phyloP scores from a whole-genome alignment of 2,113 vertebrate genomes.

The Vombatus ursinus region DNA sequence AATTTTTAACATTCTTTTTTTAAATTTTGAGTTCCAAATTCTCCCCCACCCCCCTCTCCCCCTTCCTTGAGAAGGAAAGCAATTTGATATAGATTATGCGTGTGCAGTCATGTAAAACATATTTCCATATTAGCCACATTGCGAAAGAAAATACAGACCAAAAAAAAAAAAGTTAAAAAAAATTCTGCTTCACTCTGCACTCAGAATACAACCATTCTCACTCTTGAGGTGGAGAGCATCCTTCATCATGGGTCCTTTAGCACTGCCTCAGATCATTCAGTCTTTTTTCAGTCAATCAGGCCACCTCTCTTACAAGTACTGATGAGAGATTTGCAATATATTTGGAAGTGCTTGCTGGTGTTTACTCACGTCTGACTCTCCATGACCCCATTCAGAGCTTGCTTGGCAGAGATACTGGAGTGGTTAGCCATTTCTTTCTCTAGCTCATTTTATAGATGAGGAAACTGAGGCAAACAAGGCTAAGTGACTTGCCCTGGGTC shows the following conservation, averaged over 20 bases:
- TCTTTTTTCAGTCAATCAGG: no score
- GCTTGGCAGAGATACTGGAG: not conserved
- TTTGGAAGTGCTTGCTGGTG: not conserved
- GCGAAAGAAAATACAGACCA: not conserved
- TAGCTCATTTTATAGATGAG: not conserved
- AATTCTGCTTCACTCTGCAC: not conserved
- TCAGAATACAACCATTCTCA: not conserved
- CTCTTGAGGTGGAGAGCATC: not conserved
- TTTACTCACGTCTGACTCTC: not conserved
- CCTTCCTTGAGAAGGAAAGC: not conserved
- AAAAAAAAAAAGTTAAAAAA: not conserved
- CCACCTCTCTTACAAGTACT: not conserved
- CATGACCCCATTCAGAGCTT: no score
- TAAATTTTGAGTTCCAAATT: no score
- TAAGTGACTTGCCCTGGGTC: not conserved
- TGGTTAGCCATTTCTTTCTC: not conserved
- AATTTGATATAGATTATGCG: not conserved
- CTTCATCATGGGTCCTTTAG: not conserved
- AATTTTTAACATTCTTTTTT: not conserved
- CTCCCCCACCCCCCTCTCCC: not conserved
- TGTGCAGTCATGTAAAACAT: not conserved
- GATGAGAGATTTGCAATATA: not conserved
- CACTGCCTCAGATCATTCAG: not conserved
- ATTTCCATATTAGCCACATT: not conserved
- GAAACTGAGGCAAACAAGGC: not conserved